Evolutionary conservation across 2,888 invertebrate species (phyloP).

Genomic region (Conchocele bisecta): DNA sequence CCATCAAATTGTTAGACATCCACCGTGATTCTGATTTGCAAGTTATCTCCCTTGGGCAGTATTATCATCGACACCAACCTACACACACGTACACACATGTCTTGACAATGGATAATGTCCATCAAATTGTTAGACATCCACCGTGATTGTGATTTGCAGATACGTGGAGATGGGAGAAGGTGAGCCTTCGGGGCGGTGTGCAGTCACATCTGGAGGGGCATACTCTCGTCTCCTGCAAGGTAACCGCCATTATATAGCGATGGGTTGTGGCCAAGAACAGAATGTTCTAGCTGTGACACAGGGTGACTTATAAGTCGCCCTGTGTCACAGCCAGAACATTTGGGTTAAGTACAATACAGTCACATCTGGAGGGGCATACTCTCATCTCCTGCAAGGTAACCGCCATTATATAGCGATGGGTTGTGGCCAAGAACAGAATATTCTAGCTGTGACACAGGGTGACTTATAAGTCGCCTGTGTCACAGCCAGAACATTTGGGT

Average conservation of each 20-base stretch:
- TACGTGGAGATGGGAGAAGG: conserved; percentile 89
- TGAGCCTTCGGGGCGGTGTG: conserved; percentile 86
- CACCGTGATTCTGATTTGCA: too few relatives aligned
- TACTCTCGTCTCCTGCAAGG: conserved; percentile 90
- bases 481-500: too few relatives aligned
- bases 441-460: too few relatives aligned
- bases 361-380: neutral
- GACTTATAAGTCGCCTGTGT: too few relatives aligned
- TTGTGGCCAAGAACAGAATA: too few relatives aligned
- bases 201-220: conserved; percentile 94
- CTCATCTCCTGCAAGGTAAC: too few relatives aligned
- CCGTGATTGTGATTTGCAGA: conserved; percentile 84
- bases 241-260: conserved; percentile 76
- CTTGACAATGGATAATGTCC: too few relatives aligned
- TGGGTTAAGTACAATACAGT: neutral
- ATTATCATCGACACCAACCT: too few relatives aligned
- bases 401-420: too few relatives aligned
- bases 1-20: too few relatives aligned
- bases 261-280: neutral
- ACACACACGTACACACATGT: too few relatives aligned
- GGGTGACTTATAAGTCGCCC: neutral
- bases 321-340: neutral
- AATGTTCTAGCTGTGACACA: neutral
- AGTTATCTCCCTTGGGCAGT: too few relatives aligned
- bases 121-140: neutral